These are phyloP conservation scores for Scelioninae gen. 1 DNA, from an alignment of 2,888 invertebrate genomes.

Conservation along the genomic window DNA sequence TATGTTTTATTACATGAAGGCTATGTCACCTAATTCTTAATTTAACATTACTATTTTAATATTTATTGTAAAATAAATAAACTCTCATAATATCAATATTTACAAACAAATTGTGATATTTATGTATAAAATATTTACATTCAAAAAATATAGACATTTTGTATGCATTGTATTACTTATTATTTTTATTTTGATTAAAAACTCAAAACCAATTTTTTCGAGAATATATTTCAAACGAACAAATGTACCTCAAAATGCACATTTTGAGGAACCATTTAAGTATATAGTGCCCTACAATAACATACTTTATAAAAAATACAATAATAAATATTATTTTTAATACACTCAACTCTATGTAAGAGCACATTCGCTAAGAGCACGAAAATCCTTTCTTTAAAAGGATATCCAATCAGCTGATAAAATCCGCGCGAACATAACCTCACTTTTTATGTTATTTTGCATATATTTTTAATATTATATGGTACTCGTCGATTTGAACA, in stretches of 20 bases:
- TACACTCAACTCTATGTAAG: too few relatives aligned
- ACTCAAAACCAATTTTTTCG: not conserved
- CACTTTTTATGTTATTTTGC: too few relatives aligned
- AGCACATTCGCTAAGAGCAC: too few relatives aligned
- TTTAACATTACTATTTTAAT: not conserved
- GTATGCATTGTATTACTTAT: not conserved
- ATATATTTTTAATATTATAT: too few relatives aligned
- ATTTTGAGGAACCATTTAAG: constrained; percentile 4
- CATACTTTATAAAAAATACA: constrained; percentile 19
- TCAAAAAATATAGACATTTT: not conserved
- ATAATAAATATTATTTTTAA: too few relatives aligned
- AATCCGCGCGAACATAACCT: too few relatives aligned
- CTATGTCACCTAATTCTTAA: constrained; percentile 2
- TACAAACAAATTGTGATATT: too few relatives aligned
- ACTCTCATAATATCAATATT: not conserved
- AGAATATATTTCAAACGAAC: not conserved
- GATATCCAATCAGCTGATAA: too few relatives aligned
- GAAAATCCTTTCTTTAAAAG: too few relatives aligned
- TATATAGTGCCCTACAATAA: not conserved
- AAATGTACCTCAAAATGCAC: constrained; percentile 11
- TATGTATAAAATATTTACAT: too few relatives aligned
- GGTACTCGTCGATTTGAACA: too few relatives aligned
- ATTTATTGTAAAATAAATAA: not conserved
- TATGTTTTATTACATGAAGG: constrained; percentile 25
- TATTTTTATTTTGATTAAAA: not conserved